Percentiles rank a stretch among this genome's conserved stretches.
Conservation (phyloP, 2,113 vertebrate species). For the Ochotona princeps region DNA sequence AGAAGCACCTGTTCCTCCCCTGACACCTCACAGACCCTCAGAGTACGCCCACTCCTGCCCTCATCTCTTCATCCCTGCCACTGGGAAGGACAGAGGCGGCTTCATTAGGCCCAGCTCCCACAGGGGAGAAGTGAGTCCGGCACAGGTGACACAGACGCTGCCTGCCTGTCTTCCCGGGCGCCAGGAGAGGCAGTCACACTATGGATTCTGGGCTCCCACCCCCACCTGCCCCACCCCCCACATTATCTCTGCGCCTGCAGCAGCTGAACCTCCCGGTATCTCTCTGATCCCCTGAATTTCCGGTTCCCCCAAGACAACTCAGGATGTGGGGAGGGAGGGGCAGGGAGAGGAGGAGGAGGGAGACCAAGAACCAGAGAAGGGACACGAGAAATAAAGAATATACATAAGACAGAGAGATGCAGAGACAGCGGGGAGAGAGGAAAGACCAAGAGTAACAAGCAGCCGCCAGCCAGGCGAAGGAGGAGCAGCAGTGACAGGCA, state of each 20-base stretch:
- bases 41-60: fast-evolving
- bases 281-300: conserved; percentile 81
- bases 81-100: fast-evolving
- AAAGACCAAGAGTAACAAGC: background rate
- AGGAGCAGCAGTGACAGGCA: background rate
- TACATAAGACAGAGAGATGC: background rate
- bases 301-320: conserved; percentile 82
- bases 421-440: background rate
- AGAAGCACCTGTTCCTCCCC: too few relatives aligned
- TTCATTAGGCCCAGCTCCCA: background rate
- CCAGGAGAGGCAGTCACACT: background rate
- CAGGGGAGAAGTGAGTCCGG: background rate
- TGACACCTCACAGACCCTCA: background rate
- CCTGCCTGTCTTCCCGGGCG: background rate
- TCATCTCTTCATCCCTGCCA: background rate
- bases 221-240: background rate
- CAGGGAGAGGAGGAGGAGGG: conserved; percentile 64
- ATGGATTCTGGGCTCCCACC: conserved; percentile 28
- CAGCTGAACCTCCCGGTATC: conserved; percentile 76
- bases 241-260: conserved; percentile 68
- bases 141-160: background rate
- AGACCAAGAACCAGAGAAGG: background rate
- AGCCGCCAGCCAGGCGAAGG: background rate
- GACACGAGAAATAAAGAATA: too few relatives aligned
- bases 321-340: conserved; percentile 81